Evolutionary conservation across 2,888 invertebrate species (phyloP), one percentile per base, ranked within the genome.

Genomic region (Conops quadrifasciatus): DNA sequence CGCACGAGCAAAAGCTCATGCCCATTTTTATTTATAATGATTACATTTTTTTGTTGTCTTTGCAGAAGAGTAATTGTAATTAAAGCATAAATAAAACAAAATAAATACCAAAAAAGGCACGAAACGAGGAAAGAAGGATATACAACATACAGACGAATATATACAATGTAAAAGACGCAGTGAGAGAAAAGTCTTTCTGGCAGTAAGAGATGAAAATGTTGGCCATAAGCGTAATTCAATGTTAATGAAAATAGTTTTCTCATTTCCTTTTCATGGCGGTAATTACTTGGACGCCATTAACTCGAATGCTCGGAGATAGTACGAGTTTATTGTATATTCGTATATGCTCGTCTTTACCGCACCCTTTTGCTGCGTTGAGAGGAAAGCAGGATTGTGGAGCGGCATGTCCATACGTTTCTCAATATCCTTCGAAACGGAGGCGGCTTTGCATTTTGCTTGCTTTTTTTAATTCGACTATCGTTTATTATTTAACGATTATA

Each of bases 181-280:
- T 11, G 21, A 16, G 16, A 19, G 43, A 19, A 30, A 53, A 16
- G 51, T n/a, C n/a, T n/a, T n/a, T n/a, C n/a, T n/a, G n/a, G 47
- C 13, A 43, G 15, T n/a, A 56, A 49, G n/a, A 9, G 56, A 56
- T 65, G 47, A 65, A 51, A 65, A 36, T 53, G 19, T 24, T 24
- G 47, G 28, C 69, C 63, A 72, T 74, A 76, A 71, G 77, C 76
- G 76, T 80, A 79, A 77, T 78, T 81, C 78, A 78, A 78, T 80
- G 80, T 80, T 81, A 80, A 78, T 80, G 81, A 81, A 81, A 80
- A 79, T 79, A 74, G 81, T 78, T 81, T 76, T 76, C 75, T 77
- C 77, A 76, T 77, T 76, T 77, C 72, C 75, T 69, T 74, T 63
- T 75, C 69, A 66, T 69, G 71, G 79, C 77, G 77, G 81, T 81